phyloP scores from a whole-genome alignment of 2,113 vertebrate genomes.

The Sterna hirundo region DNA sequence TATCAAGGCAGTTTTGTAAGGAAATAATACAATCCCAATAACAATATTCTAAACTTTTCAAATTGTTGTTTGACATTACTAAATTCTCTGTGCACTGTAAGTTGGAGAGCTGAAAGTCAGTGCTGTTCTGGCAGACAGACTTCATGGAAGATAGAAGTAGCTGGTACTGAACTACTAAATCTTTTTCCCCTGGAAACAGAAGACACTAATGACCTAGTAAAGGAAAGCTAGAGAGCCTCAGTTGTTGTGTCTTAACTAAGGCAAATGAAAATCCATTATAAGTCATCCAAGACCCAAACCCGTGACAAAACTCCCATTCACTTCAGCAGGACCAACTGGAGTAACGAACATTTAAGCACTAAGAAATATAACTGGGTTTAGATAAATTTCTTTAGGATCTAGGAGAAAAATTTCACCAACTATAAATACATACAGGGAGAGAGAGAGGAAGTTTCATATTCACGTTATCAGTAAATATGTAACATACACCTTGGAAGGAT shows the following conservation, averaged over 20 bases:
- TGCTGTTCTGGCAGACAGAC: background rate
- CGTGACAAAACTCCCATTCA: background rate
- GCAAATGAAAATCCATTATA: background rate
- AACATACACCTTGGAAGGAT: background rate
- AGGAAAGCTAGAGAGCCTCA: background rate
- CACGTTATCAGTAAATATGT: background rate
- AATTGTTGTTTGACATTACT: background rate
- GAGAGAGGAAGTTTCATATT: background rate
- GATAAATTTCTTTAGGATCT: background rate
- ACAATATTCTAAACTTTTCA: background rate
- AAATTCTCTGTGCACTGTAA: background rate
- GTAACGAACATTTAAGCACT: background rate
- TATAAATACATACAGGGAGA: background rate
- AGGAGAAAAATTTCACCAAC: background rate
- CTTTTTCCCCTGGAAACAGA: background rate
- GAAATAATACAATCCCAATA: background rate
- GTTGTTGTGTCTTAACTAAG: conserved; percentile 1
- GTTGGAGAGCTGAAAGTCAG: background rate
- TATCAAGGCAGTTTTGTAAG: conserved; percentile 5
- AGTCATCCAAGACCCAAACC: background rate
- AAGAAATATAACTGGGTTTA: background rate
- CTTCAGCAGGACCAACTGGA: background rate
- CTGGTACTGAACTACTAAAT: background rate
- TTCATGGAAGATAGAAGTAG: background rate
- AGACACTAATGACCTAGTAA: background rate